These are phyloP conservation scores for Volucella zonaria DNA, from an alignment of 2,888 invertebrate genomes.

Conservation along the genomic window DNA sequence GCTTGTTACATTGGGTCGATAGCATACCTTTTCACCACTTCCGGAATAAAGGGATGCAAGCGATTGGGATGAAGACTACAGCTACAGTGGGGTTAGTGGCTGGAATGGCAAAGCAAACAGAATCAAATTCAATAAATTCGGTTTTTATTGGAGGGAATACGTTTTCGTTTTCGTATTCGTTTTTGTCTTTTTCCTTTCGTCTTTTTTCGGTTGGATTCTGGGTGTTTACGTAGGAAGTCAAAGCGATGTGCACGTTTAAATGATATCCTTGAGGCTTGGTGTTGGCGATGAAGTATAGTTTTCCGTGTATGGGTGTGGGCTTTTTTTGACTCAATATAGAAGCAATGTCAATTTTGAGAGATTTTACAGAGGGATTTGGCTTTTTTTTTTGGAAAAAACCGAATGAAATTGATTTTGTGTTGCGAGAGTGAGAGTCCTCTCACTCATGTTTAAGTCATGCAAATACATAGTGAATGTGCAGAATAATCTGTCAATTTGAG, in stretches of 20 bases:
- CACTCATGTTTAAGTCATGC: neutral
- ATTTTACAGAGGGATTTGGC: constrained; percentile 22
- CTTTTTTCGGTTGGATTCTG: constrained; percentile 26
- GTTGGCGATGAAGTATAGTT: constrained; percentile 56
- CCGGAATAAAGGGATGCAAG: constrained; percentile 68
- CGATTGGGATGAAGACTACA: constrained; percentile 27
- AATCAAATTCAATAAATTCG: constrained; percentile 74
- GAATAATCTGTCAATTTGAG: no score
- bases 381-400: constrained; percentile 36
- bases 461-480: neutral
- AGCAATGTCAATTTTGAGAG: constrained; percentile 51
- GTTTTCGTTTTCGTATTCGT: constrained; percentile 42
- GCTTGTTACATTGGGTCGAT: constrained; percentile 73
- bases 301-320: constrained; percentile 20
- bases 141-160: constrained; percentile 72
- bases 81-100: constrained; percentile 10
- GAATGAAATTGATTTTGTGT: constrained; percentile 48
- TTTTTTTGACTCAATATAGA: constrained; percentile 20
- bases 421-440: neutral
- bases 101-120: constrained; percentile 68
- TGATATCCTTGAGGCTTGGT: constrained; percentile 72
- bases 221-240: constrained; percentile 72
- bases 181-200: neutral
- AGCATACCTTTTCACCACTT: constrained; percentile 71
- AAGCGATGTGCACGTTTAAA: constrained; percentile 73